Evolutionary conservation across 2,797 vertebrate genomes (phyloP).

Genomic region (Phoeniculus purpureus): DNA sequence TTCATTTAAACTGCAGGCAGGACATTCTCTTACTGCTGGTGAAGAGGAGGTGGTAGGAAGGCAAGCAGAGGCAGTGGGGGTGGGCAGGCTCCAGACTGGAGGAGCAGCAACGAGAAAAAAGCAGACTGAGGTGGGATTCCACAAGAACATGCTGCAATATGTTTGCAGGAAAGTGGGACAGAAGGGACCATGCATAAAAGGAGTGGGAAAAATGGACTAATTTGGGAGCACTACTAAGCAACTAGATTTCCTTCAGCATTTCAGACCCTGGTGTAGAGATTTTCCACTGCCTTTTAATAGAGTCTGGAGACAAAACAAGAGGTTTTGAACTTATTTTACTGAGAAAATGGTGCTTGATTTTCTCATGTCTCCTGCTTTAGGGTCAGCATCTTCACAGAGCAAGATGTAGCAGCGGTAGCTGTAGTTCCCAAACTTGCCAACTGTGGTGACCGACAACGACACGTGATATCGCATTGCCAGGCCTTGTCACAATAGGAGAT

Average conservation of each 20-base stretch:
- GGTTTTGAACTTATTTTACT: not conserved
- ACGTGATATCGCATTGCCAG: accelerated
- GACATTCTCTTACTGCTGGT: not conserved
- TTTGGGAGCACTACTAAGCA: not conserved
- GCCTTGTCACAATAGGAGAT: not conserved
- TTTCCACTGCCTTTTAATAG: not conserved
- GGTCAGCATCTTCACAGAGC: not conserved
- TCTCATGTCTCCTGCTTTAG: not conserved
- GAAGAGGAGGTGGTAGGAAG: not conserved
- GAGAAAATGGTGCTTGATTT: not conserved
- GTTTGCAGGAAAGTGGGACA: not conserved
- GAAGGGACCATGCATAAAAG: not conserved
- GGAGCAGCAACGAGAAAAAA: not conserved
- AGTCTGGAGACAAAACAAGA: not conserved
- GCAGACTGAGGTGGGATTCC: not conserved
- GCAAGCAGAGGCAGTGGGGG: not conserved
- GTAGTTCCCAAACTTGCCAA: not conserved
- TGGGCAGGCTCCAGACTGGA: not conserved
- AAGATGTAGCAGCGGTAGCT: not conserved
- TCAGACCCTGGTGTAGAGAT: not conserved
- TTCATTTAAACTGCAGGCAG: not conserved
- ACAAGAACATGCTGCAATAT: not conserved
- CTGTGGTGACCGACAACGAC: accelerated
- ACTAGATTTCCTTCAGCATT: not conserved
- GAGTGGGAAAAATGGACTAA: not conserved